A percentile compares a stretch with the other conserved stretches of the same genome.
These are phyloP conservation scores for Drepanosiphum platanoidis DNA, from an alignment of 2,888 invertebrate species.

Conservation along the genomic window DNA sequence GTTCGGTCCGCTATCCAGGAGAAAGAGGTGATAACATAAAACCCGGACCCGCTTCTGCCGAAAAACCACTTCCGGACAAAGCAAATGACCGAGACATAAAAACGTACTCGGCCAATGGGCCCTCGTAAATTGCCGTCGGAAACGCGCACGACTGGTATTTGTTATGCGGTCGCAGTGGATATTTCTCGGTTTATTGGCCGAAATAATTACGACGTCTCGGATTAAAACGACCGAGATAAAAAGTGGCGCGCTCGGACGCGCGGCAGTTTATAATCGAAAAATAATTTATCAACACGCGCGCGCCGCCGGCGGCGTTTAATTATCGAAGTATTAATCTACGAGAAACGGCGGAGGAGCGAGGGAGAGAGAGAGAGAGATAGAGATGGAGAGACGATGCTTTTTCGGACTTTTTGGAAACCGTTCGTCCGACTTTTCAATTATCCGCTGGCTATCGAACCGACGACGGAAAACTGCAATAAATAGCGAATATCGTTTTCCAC, in stretches of 20 bases:
- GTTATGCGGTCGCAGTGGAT: neutral
- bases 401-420: no score
- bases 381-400: no score
- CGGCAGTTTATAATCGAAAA: no score
- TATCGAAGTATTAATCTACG: no score
- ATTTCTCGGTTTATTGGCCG: neutral
- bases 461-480: no score
- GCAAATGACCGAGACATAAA: conserved; percentile 46
- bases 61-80: conserved; percentile 35
- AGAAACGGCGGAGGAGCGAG: no score
- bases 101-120: conserved; percentile 15
- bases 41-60: neutral
- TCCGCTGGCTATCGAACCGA: no score
- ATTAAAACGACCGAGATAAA: neutral
- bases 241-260: neutral
- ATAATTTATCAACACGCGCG: neutral
- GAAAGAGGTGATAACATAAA: conserved; percentile 14
- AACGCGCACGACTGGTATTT: conserved; percentile 15
- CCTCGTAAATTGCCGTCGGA: conserved; percentile 24
- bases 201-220: neutral
- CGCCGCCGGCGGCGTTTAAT: no score
- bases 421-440: no score
- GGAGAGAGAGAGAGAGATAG: no score
- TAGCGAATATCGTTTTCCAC: no score
- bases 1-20: neutral